phyloP scores from a whole-genome alignment of 2,888 invertebrate species.

The Eulithis prunata region DNA sequence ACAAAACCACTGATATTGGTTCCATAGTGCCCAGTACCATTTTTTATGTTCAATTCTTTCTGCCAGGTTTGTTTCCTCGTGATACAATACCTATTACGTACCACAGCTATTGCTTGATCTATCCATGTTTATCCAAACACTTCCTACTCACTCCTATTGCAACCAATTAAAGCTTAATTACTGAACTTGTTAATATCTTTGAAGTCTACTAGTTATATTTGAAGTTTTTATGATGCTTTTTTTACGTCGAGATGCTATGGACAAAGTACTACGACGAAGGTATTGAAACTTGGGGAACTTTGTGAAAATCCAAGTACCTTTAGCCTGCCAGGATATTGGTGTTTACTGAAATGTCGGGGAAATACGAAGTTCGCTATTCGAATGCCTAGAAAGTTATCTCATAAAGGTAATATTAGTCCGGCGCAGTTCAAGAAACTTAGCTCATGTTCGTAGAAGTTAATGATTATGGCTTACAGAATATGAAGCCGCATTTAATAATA shows the following conservation, averaged over 20 bases:
- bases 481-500: constrained; percentile 16
- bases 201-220: constrained; percentile 28
- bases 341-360: constrained; percentile 34
- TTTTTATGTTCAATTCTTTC: not conserved
- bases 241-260: not conserved
- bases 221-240: constrained; percentile 1
- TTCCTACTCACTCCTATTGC: constrained; percentile 51
- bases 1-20: no score
- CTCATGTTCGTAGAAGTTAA: constrained; percentile 31
- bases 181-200: constrained; percentile 52
- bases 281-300: constrained; percentile 12
- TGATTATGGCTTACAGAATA: constrained; percentile 33
- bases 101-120: not conserved
- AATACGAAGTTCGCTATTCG: constrained; percentile 30
- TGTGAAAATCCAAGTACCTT: constrained; percentile 15
- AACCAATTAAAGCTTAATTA: constrained; percentile 69
- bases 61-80: not conserved
- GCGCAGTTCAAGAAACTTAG: constrained; percentile 37
- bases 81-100: no score
- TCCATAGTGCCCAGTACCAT: no score
- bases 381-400: constrained; percentile 40
- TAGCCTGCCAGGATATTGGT: constrained; percentile 26
- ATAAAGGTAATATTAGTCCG: constrained; percentile 40
- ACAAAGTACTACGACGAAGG: not conserved
- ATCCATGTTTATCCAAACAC: constrained; percentile 28